phyloP scores from a whole-genome alignment of 2,113 vertebrate genomes.

The Aldabrachelys gigantea region DNA sequence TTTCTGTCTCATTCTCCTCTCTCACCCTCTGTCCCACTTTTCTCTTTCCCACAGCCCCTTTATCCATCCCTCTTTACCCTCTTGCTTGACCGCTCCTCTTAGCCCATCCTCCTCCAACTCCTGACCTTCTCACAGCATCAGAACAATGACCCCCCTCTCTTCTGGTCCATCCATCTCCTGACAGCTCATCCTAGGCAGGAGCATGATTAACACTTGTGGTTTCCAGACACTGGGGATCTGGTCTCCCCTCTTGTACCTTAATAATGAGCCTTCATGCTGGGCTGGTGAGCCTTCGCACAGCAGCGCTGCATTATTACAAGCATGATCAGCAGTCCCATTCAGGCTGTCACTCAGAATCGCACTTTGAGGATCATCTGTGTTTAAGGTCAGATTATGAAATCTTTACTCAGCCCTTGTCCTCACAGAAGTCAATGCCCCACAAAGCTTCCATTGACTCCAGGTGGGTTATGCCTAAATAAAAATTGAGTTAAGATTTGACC shows the following conservation, averaged over 20 bases:
- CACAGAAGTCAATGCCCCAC: neutral
- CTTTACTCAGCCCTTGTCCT: neutral
- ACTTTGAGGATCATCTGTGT: neutral
- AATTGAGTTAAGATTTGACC: rapidly evolving
- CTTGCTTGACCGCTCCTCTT: neutral
- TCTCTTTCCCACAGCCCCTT: neutral
- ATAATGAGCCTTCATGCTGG: neutral
- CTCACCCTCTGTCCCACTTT: neutral
- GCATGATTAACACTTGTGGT: neutral
- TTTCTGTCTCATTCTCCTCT: neutral
- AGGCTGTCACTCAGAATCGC: neutral
- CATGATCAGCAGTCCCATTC: neutral
- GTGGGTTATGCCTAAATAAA: neutral
- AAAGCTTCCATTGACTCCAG: neutral
- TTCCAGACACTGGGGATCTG: neutral
- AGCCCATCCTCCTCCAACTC: neutral
- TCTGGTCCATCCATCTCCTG: neutral
- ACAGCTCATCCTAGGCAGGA: neutral
- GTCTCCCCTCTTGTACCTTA: neutral
- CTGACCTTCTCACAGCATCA: neutral
- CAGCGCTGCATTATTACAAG: neutral
- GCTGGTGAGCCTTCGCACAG: neutral
- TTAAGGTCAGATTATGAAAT: neutral
- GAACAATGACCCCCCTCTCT: neutral
- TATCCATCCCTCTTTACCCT: neutral